Evolutionary conservation across 1,140 invertebrate species (phyloP), one percentile per base, ranked within the genome.

Genomic region (Thaumetopoea pityocampa): DNA sequence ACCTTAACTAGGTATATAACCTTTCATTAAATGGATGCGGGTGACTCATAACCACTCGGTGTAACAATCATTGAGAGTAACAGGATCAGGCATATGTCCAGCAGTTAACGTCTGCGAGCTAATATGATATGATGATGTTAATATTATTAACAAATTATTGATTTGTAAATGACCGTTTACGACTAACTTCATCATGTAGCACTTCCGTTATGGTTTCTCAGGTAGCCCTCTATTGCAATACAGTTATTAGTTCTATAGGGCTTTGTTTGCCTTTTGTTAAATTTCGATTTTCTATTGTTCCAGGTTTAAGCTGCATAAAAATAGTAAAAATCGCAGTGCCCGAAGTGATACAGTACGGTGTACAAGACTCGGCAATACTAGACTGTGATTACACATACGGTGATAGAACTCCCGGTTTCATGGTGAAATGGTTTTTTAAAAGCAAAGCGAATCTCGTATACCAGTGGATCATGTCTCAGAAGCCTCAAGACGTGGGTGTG

Each of bases 401-500:
- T 19, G 89, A 90, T 22, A 80, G 89, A 29, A 82, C 79, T 3
- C 51, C 67, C 1, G 90, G 88, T 15, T 74, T 94, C 15, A 90
- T 93, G 17, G 90, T 94, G 37, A 93, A 94, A 71, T 94, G 93
- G 92, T 94, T 89, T 73, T 91, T 92, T 68, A 90, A 90, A 61
- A 87, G 90, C 35, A 86, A 88, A 58, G 85, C 86, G 1, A 82
- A 87, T 17, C 89, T 90, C 3, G 88, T 94, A 4, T 94, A 94
- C 67, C 92, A 94, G 67, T 94, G 92, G 92, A 93, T 94, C 29
- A 87, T 88, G 7, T 86, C 86, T 2, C 80, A 86, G 24, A 86
- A 87, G 51, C 90, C 90, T 1, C 87, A 89, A 48, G 89, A 87
- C 12, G 69, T 88, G 34, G 90, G 89, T 17, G 85, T 91, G 9